Percentiles rank a stretch among this genome's conserved stretches.
phyloP scores from a whole-genome alignment of 2,113 vertebrate genomes.

The Rafetus swinhoei region DNA sequence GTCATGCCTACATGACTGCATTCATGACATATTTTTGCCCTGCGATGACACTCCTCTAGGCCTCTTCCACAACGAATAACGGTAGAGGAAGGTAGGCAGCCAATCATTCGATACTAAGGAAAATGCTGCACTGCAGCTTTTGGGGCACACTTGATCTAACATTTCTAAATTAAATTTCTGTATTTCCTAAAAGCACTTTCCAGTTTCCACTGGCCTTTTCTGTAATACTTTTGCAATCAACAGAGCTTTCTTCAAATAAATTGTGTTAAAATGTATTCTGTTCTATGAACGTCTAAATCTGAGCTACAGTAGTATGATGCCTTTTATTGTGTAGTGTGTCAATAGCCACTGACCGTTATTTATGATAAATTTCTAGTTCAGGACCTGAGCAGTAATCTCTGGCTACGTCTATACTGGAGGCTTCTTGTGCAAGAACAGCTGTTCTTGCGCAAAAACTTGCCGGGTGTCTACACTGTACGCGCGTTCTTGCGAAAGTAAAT shows the following conservation, averaged over 20 bases:
- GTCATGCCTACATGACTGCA: constrained; percentile 31
- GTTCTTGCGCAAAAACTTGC: too few relatives aligned
- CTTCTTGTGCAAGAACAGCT: too few relatives aligned
- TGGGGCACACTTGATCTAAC: constrained; percentile 16
- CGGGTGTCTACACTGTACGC: too few relatives aligned
- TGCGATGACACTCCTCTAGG: constrained; percentile 56
- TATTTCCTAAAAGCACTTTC: constrained; percentile 32
- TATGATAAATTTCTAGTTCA: constrained; percentile 10
- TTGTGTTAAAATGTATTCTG: background rate
- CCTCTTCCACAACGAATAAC: constrained; percentile 68
- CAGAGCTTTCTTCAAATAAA: background rate
- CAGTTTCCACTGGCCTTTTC: constrained; percentile 3
- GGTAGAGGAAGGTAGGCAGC: constrained; percentile 63
- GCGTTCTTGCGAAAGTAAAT: too few relatives aligned
- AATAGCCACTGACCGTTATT: constrained; percentile 8
- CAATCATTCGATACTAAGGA: constrained; percentile 58
- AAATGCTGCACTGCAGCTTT: constrained; percentile 70
- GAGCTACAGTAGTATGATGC: background rate
- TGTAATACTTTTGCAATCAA: fast-evolving
- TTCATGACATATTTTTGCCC: constrained; percentile 45
- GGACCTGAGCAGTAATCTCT: background rate
- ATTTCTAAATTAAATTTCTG: constrained; percentile 5
- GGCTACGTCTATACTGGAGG: too few relatives aligned
- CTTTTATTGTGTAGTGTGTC: background rate
- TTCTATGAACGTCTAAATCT: background rate